Base-by-base conservation (phyloP, 2,113 vertebrate species). In the Xenopus laevis region DNA sequence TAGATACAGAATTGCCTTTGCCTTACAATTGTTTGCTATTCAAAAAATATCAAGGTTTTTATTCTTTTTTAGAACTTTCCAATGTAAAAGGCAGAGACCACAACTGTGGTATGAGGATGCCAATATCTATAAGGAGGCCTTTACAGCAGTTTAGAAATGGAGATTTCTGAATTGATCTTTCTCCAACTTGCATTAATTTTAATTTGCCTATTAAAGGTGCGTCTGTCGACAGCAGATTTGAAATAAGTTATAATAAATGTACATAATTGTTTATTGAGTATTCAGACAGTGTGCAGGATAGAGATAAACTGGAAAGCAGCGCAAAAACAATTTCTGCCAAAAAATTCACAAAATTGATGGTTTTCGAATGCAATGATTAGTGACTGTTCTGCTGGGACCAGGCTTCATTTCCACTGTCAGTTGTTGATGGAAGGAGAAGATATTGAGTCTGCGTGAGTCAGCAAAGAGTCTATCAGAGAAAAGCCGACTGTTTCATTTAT, bases 401-500 rank as follows among this genome's bases (percentile, higher is more conserved):
- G 60, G 76, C 71, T 81, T 85, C 75, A 82, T 83, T 81, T 81
- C 74, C 69, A 78, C 44, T 60, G 46, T 33, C 78, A 66, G 79
- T 69, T 75, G 66, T 23, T 79, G 74, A 61, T 78, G 50, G 81
- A 78, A 71, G 59, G 44, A 79, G 13, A 80, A 20, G 78, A 78
- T 71, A 81, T 64, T 59, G 79, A 83, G 77, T 76, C 11, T 71
- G 71, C 55, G 60, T 81, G 82, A 87, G 65, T 81, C 79, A 81
- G 80, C 79, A 81, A 9, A 30, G 30, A 71, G 44, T 79, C 71
- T 70, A 83, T 71, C 77, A 68, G 50, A 61, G 65, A 71, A 79
- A 84, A 82, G 83, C 81, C 78, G 78, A 82, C 66, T 82, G 75
- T 70, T 74, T 82, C 79, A 79, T 78, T 63, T 66, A 79, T 77